Evolutionary conservation across 2,113 vertebrate genomes (phyloP).

Genomic region (Penelope pileata): DNA sequence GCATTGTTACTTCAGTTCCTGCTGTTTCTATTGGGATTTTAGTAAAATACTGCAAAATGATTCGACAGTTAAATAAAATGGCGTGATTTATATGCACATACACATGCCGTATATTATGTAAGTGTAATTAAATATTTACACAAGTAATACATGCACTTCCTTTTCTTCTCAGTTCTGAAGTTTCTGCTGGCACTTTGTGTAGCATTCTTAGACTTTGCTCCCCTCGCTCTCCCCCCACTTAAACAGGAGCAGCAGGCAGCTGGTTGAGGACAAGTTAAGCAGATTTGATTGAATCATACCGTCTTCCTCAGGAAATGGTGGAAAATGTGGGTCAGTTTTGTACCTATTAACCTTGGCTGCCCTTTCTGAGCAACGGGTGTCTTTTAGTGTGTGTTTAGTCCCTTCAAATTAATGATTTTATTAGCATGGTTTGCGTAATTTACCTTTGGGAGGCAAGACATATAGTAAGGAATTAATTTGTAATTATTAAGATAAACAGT

Average conservation of each 20-base stretch:
- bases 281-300: not conserved
- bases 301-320: not conserved
- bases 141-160: not conserved
- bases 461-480: slow-evolving; percentile 37
- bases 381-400: not conserved
- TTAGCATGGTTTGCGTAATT: slow-evolving; percentile 22
- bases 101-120: not conserved
- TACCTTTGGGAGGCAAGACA: not conserved
- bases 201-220: not conserved
- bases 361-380: not conserved
- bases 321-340: not conserved
- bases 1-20: not conserved
- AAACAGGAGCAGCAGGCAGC: not conserved
- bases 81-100: not conserved
- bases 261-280: not conserved
- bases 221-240: not conserved
- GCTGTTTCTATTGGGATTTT: not conserved
- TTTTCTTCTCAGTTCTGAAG: not conserved
- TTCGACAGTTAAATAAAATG: not conserved
- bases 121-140: not conserved
- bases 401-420: not conserved
- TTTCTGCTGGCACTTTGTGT: not conserved
- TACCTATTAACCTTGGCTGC: not conserved
- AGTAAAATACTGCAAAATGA: not conserved
- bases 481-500: slow-evolving; percentile 28